phyloP scores from a whole-genome alignment of 1,140 invertebrate species.

The Brachionus angularis region DNA sequence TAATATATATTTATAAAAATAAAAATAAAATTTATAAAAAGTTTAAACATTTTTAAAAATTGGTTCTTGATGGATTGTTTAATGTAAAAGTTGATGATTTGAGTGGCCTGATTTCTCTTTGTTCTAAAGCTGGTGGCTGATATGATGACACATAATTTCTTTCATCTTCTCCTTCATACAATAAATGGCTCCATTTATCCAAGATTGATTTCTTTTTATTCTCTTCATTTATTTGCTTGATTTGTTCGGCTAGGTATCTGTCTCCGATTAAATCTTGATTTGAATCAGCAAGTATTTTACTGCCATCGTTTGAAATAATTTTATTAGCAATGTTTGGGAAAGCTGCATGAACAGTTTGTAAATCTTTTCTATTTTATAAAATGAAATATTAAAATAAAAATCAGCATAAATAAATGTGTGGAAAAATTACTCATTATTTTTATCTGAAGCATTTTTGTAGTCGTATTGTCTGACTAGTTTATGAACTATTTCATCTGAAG shows the following conservation, averaged over 20 bases:
- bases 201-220: slow-evolving; percentile 38
- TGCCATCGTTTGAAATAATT: slow-evolving; percentile 12
- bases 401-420: neutral
- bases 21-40: neutral
- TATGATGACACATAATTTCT: neutral
- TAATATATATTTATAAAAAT: neutral
- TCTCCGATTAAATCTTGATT: slow-evolving; percentile 41
- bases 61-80: slow-evolving; percentile 5
- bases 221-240: slow-evolving; percentile 27
- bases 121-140: slow-evolving; percentile 20
- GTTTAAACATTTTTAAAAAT: neutral
- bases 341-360: slow-evolving; percentile 23
- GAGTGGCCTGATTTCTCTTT: neutral
- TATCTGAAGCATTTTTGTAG: neutral
- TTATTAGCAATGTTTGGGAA: slow-evolving; percentile 34
- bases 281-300: slow-evolving; percentile 24
- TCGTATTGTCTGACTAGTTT: slow-evolving; percentile 37
- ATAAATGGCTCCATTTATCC: slow-evolving; percentile 43
- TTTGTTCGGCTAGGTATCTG: slow-evolving; percentile 37
- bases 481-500: neutral
- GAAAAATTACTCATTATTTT: neutral
- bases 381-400: neutral
- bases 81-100: slow-evolving; percentile 34
- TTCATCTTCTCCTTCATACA: slow-evolving; percentile 41
- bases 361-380: slow-evolving; percentile 1